Base-by-base conservation (phyloP, 2,113 vertebrate species). In the Halichoeres trimaculatus region DNA sequence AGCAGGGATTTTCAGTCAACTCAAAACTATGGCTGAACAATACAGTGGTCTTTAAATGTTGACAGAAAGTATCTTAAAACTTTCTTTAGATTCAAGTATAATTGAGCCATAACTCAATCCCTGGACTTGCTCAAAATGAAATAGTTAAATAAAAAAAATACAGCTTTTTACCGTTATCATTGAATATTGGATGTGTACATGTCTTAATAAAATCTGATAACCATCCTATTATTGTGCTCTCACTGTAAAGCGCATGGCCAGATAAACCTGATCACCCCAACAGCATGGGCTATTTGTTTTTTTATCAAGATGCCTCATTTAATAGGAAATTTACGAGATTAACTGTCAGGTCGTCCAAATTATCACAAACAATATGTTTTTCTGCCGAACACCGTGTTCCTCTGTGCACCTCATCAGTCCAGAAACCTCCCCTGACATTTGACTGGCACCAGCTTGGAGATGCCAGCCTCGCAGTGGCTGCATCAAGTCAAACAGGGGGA, bases 371-470 rank as follows among this genome's bases (percentile, higher is more conserved):
- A 1, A 11, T 26, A 48, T 53, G 17, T 36, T 45, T 53, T 19
- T 38, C 47, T n/a, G 51, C 16, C 64, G 77, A 66, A 88, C 87
- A 79, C 54, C 63, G 73, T 80, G 87, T 86, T 88, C 84, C 73
- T 64, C 70, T 14, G 61, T 20, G 60, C 58, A 72, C 60, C 72
- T 40, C 78, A 67, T 50, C 80, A 80, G 58, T 59, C 70, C 76
- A 34, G 70, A 48, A 78, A 64, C 76, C 30, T 20, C 77, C 75
- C 54, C 72, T 74, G 61, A 41, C 65, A 61, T 71, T 47, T 75
- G 83, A 89, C 88, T 85, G 86, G 84, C 88, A 78, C 79, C 83
- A 77, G 73, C 63, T 70, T 59, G 68, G 67, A 81, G 69, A 56
- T 90, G 86, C 74, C 83, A 90, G 89, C 73, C 80, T 53, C 17